These are phyloP conservation scores for Hepsetus odoe DNA, from an alignment of 2,113 vertebrate species.

Conservation along the genomic window DNA sequence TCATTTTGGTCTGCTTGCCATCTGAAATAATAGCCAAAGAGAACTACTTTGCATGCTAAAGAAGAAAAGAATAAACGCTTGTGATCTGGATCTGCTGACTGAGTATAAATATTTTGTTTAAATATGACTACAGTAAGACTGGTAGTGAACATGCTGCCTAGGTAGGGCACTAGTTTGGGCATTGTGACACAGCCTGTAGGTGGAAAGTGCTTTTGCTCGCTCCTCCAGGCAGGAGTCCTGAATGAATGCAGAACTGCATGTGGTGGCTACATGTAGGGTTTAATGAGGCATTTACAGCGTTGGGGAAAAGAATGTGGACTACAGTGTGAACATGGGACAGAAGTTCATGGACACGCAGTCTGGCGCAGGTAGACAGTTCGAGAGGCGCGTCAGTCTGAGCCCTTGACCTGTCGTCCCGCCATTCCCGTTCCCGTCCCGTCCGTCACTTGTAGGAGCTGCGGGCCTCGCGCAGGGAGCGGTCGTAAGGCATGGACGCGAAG, in stretches of 20 bases:
- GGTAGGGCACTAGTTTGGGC: too few relatives aligned
- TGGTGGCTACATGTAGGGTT: slow-evolving; percentile 39
- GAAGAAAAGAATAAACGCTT: too few relatives aligned
- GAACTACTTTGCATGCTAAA: too few relatives aligned
- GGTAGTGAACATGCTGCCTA: too few relatives aligned
- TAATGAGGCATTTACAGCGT: slow-evolving; percentile 48
- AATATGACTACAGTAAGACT: too few relatives aligned
- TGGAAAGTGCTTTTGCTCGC: neutral
- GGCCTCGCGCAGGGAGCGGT: slow-evolving; percentile 92
- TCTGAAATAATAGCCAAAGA: too few relatives aligned
- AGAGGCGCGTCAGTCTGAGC: neutral
- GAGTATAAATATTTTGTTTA: too few relatives aligned
- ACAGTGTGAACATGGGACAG: slow-evolving; percentile 40
- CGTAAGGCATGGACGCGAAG: slow-evolving; percentile 95
- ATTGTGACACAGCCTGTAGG: too few relatives aligned
- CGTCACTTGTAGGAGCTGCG: slow-evolving; percentile 87
- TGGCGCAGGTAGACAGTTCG: neutral
- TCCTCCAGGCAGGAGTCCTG: slow-evolving; percentile 23
- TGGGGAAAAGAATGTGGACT: slow-evolving; percentile 39
- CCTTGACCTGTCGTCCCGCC: neutral
- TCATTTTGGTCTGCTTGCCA: too few relatives aligned
- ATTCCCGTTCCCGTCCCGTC: neutral
- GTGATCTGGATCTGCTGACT: too few relatives aligned
- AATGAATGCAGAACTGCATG: neutral
- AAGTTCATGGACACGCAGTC: slow-evolving; percentile 10